phyloP scores from a whole-genome alignment of 2,113 vertebrate species.

The Hipposideros armiger region DNA sequence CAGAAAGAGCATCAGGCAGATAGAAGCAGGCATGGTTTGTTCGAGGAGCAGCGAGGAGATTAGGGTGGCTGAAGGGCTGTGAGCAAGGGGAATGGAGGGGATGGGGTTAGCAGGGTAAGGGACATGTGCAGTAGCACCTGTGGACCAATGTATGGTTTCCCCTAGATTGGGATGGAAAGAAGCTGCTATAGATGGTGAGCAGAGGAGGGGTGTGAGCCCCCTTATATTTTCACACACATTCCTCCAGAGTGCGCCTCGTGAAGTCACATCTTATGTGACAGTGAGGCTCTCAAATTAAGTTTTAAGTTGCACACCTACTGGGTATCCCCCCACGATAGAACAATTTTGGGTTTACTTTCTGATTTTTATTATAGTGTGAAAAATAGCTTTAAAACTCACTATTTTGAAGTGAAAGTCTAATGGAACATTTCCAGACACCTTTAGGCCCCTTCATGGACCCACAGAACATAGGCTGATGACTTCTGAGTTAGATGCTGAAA shows the following conservation, averaged over 20 bases:
- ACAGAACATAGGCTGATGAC: neutral
- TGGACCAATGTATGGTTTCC: neutral
- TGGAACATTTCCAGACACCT: neutral
- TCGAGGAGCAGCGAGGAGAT: neutral
- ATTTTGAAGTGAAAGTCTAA: neutral
- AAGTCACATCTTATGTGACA: neutral
- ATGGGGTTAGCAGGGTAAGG: neutral
- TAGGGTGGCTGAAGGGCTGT: too few species aligned
- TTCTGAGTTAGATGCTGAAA: neutral
- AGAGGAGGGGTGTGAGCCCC: neutral
- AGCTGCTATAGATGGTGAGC: neutral
- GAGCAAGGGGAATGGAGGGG: too few species aligned
- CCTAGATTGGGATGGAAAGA: neutral
- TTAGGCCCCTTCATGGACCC: neutral
- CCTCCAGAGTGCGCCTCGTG: neutral
- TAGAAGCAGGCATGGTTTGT: neutral
- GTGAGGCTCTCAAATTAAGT: neutral
- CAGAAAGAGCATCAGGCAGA: neutral
- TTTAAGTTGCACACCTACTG: neutral
- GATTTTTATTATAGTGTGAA: neutral
- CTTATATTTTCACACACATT: neutral
- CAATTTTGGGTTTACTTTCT: neutral
- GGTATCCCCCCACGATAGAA: neutral
- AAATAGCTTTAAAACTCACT: neutral
- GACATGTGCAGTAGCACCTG: fast-evolving